These are phyloP conservation scores for Ceratina japonica DNA, from an alignment of 1,140 invertebrate species.

Conservation along the genomic window DNA sequence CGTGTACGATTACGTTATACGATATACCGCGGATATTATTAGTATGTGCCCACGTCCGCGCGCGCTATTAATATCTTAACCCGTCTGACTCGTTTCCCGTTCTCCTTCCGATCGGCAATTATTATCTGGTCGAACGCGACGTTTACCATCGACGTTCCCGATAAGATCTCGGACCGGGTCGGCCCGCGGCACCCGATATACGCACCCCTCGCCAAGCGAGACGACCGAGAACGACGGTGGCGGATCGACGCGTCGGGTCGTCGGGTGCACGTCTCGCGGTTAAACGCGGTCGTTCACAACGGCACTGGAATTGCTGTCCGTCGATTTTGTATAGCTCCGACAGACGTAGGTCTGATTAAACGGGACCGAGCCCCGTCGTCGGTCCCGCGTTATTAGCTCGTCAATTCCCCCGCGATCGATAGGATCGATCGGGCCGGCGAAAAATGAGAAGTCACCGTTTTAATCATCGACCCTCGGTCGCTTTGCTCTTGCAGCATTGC, in stretches of 20 bases:
- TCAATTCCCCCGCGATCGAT: conserved; percentile 11
- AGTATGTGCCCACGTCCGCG: neutral
- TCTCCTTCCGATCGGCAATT: conserved; percentile 5
- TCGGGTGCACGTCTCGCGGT: neutral
- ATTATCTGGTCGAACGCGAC: conserved; percentile 19
- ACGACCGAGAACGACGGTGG: neutral
- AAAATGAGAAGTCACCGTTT: conserved; percentile 29
- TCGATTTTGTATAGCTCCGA: neutral
- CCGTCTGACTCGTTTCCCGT: conserved; percentile 31
- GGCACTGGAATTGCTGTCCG: neutral
- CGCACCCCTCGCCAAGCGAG: neutral
- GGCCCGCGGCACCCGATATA: neutral
- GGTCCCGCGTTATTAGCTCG: conserved; percentile 17
- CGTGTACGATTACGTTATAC: neutral
- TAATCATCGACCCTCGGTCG: neutral
- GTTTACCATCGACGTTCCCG: neutral
- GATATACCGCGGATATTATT: conserved; percentile 38
- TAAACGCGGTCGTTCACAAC: neutral
- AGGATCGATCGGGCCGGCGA: neutral
- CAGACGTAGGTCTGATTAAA: neutral
- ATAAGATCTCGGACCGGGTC: conserved; percentile 7
- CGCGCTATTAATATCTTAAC: conserved; percentile 46
- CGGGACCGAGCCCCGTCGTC: neutral
- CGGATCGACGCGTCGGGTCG: conserved; percentile 1
- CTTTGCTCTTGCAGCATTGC: neutral